Base-by-base conservation (phyloP, 2,113 vertebrate species). In the Thalassarche chlororhynchos region DNA sequence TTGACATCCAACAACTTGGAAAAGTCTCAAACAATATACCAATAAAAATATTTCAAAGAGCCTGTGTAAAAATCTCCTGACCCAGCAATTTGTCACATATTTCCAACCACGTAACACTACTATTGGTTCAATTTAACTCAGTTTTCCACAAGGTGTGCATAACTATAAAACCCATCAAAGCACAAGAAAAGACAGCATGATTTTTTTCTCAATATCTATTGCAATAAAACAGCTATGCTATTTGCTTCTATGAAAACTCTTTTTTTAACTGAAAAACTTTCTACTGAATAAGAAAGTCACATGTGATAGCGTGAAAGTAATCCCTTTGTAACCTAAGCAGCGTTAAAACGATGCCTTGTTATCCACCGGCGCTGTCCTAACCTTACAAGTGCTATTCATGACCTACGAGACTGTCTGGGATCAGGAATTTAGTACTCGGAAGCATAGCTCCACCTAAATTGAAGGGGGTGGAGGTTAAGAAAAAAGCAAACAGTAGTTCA, bases 291-390 rank as follows among this genome's bases (percentile, higher is more conserved):
- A 26, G 24, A 34, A 47, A 62, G 16, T 31, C 38, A 25, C 12
- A 7, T 4, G 40, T 5, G 25, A 17, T 0, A 32, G 38, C 0
- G 9, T 13, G 34, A 44, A 25, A 74, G 13, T 6, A 58, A 46
- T 11, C 21, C 42, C 14, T 57, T 24, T 36, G n/a, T 24, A 44
- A 64, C 24, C 5, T 5, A 16, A 64, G 42, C 42, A 19, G 32
- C 4, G 5, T 29, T 32, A 64, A 26, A 61, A 14, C 34, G 26
- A 18, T 1, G 31, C 42, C 31, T 42, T 24, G 42, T 5, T 8
- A 42, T 1, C 25, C 64, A 57, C 29, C 34, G 12, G 21, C 5
- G 1, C 31, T 4, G 29, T 9, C 40, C 21, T 23, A 5, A 55
- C 14, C 12, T 61, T 38, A 11, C 24, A 62, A 49, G 31, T 1